Conservation (phyloP, 1,140 invertebrate species). For the Diachasma alloeum region DNA sequence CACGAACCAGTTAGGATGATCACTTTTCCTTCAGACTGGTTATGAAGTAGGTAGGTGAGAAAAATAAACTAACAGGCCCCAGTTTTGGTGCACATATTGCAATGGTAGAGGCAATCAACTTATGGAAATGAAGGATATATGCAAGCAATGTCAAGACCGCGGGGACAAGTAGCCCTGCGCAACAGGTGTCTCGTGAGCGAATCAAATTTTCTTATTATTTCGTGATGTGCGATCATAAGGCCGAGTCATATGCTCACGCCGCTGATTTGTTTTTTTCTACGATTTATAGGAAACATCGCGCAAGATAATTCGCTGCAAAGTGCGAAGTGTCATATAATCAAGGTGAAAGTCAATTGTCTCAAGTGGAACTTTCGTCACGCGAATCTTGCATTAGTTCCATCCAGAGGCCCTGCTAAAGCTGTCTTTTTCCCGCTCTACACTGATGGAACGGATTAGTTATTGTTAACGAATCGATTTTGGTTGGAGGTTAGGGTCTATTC, state of each 20-base stretch:
- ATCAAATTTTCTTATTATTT: neutral
- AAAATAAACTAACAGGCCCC: no score
- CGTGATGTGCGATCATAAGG: neutral
- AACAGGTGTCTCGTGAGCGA: neutral
- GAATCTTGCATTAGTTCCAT: constrained; percentile 32
- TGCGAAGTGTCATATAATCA: neutral
- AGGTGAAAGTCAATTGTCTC: constrained; percentile 11
- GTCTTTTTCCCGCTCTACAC: neutral
- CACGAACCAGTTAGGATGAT: no score
- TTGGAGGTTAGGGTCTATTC: no score
- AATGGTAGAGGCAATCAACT: no score
- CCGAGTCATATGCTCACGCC: neutral
- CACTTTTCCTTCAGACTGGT: no score
- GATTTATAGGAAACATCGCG: neutral
- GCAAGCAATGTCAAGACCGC: neutral
- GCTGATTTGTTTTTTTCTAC: neutral
- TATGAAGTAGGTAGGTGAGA: no score
- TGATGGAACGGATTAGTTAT: no score
- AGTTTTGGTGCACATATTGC: no score
- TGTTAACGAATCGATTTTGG: no score
- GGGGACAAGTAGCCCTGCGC: neutral
- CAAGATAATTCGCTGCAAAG: neutral
- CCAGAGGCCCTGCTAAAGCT: constrained; percentile 51
- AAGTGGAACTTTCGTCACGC: constrained; percentile 1
- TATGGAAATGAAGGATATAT: no score